These are phyloP conservation scores for Pristiophorus japonicus DNA, from an alignment of 2,113 vertebrate species.

Conservation along the genomic window DNA sequence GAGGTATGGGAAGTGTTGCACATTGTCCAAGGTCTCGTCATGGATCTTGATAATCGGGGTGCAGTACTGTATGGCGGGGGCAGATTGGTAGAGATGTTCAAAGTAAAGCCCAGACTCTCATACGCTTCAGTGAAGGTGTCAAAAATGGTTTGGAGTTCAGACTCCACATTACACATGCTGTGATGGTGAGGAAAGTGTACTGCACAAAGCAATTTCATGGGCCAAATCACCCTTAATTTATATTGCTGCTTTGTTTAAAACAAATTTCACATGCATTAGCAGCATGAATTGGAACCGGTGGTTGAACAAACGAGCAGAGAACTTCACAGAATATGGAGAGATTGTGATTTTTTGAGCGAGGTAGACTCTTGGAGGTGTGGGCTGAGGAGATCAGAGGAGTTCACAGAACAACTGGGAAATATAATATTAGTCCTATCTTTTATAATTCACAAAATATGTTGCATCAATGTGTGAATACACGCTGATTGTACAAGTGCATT, in stretches of 20 bases:
- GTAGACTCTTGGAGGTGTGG: not conserved
- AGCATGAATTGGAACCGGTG: not conserved
- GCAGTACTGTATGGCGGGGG: too few relatives aligned
- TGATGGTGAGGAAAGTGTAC: not conserved
- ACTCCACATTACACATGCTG: not conserved
- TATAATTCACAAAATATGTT: not conserved
- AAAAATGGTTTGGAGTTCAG: too few relatives aligned
- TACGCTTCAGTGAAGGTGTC: too few relatives aligned
- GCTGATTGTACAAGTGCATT: not conserved
- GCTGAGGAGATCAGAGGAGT: not conserved
- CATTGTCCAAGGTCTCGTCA: too few relatives aligned
- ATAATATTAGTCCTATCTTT: not conserved
- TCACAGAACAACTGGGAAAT: not conserved
- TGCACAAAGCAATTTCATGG: not conserved
- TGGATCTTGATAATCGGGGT: too few relatives aligned
- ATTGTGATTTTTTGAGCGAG: not conserved
- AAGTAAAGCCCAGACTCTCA: too few relatives aligned
- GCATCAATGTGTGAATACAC: not conserved
- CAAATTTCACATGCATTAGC: not conserved
- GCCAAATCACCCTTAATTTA: not conserved
- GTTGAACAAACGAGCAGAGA: not conserved
- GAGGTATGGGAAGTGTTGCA: too few relatives aligned
- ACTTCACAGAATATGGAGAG: not conserved
- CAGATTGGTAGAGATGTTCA: too few relatives aligned
- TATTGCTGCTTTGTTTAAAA: not conserved